Evolutionary conservation across 2,888 invertebrate species (phyloP), one percentile per base, ranked within the genome.

Genomic region (Brenthis ino): DNA sequence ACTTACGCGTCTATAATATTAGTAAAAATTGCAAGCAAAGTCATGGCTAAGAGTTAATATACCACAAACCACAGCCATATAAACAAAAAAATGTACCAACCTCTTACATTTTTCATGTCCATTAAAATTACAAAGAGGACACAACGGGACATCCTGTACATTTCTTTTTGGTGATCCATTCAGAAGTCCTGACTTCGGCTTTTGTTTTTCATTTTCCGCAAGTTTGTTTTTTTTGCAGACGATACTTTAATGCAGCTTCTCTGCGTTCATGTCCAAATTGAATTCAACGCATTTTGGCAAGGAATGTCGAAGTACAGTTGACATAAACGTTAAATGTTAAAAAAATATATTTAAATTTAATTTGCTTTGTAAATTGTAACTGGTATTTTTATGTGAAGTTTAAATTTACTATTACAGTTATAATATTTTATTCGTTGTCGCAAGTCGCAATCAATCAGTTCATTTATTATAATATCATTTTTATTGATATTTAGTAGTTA

Each of bases 251-350:
- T 76, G 71, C 74, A 68, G 75, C 76, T 79, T 74, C 76, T 84
- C 85, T 77, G 81, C 77, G 78, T 80, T 78, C 80, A 82, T 78
- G 82, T 80, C 80, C 83, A 83, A 85, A 85, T 87, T 88, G 85
- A 83, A 86, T 85, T 82, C 79, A 85, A 84, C 85, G 78, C 76
- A 77, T 79, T 83, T 85, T 82, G 79, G 79, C 75, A 75, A 79
- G 77, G 73, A 77, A 73, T 75, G 71, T 71, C 51, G 14, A n/a
- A 20, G 78, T 78, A 78, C 74, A 14, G 79, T 71, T 64, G 55
- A 74, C 70, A 78, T 69, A 75, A 68, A 73, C 75, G 63, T 58
- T 24, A 50, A 51, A 43, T 24, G 0, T 14, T 43, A 20, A 13
- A 28, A 28, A 28, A 28, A 28, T 0, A 28, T 4, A 28, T 28